phyloP scores from a whole-genome alignment of 1,140 invertebrate genomes.

The Neodiprion virginianus region DNA sequence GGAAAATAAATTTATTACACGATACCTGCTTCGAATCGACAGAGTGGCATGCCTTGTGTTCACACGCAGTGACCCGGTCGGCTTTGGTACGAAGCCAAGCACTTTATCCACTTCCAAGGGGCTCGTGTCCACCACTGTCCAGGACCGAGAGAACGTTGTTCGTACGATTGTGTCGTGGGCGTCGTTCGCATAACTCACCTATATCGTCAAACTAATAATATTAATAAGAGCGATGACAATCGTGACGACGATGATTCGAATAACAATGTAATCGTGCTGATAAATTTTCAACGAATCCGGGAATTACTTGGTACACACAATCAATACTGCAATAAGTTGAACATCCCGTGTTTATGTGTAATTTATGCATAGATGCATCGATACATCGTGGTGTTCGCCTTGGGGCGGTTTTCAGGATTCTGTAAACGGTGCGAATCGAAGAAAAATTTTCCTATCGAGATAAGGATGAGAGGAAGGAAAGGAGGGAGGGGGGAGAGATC shows the following conservation, averaged over 20 bases:
- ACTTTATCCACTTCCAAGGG: neutral
- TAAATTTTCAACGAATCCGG: no score
- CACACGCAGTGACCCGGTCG: neutral
- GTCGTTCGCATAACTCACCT: neutral
- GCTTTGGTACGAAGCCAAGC: constrained; percentile 1
- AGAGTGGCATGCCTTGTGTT: neutral
- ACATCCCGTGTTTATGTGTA: no score
- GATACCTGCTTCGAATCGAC: constrained; percentile 5
- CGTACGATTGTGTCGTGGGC: neutral
- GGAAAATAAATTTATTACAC: neutral
- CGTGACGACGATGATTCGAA: no score
- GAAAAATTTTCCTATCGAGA: neutral
- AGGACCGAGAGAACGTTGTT: neutral
- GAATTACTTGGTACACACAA: no score
- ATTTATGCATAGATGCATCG: neutral
- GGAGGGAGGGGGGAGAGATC: neutral
- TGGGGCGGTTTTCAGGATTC: neutral
- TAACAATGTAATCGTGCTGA: no score
- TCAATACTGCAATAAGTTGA: no score
- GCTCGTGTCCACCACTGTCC: constrained; percentile 3
- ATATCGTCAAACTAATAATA: neutral
- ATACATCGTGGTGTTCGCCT: neutral
- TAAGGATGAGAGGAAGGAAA: neutral
- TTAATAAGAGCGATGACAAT: neutral
- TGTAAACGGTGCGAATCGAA: neutral